phyloP scores from a whole-genome alignment of 2,797 vertebrate genomes.

The Dicrostonyx torquatus region DNA sequence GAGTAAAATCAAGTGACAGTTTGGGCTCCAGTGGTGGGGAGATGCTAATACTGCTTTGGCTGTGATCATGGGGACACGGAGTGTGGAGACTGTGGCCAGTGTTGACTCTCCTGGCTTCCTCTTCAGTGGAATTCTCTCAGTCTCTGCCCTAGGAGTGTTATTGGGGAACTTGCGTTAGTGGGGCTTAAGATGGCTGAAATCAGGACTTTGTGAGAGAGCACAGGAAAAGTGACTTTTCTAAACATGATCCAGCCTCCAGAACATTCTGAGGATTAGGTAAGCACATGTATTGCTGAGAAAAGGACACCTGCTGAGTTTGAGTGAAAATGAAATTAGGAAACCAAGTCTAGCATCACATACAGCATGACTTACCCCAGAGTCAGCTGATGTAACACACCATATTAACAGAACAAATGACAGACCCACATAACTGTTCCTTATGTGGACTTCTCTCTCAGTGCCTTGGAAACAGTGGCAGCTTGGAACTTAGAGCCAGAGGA shows the following conservation, averaged over 20 bases:
- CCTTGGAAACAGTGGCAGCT: background rate
- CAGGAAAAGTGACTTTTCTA: background rate
- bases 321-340: background rate
- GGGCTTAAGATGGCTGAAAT: background rate
- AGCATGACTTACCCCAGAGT: no score
- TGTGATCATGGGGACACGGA: background rate
- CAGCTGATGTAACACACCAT: no score
- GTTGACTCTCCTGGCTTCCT: background rate
- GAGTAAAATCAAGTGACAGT: background rate
- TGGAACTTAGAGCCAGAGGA: background rate
- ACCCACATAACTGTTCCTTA: no score
- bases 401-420: no score
- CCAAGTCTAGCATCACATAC: no score
- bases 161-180: background rate
- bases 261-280: slow-evolving; percentile 19
- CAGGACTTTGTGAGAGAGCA: background rate
- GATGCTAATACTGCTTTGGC: background rate
- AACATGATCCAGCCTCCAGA: background rate
- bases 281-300: background rate
- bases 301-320: background rate
- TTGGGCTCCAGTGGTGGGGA: background rate
- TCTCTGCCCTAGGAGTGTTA: background rate
- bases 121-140: background rate
- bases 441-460: background rate
- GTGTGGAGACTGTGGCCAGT: background rate